Conservation (phyloP, 2,113 vertebrate genomes). For the Cichladusa arquata region DNA sequence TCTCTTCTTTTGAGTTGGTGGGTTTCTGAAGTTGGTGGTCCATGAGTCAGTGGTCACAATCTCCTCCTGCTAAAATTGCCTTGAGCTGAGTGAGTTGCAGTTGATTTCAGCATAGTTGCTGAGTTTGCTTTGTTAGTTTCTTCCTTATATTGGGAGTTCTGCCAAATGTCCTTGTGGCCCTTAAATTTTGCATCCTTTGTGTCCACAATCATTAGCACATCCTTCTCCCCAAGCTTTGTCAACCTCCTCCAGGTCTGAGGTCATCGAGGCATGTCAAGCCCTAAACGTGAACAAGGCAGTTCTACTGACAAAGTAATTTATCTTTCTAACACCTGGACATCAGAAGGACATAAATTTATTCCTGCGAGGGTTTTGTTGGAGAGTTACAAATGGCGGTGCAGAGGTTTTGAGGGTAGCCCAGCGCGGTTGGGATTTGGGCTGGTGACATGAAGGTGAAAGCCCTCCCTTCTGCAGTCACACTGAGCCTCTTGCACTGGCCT, state of each 20-base stretch:
- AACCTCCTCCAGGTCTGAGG: not conserved
- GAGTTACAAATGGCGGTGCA: not conserved
- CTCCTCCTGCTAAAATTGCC: not conserved
- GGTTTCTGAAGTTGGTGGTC: not conserved
- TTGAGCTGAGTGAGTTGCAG: not conserved
- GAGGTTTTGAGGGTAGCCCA: not conserved
- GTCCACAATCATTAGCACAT: not conserved
- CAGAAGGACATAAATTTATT: not conserved
- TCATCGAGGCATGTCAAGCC: not conserved
- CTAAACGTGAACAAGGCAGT: not conserved
- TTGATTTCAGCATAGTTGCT: not conserved
- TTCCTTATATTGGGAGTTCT: not conserved
- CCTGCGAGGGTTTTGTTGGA: not conserved
- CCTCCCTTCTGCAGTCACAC: not conserved
- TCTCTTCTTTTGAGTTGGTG: not conserved
- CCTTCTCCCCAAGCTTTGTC: not conserved
- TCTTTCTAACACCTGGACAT: not conserved
- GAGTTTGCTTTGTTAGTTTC: not conserved
- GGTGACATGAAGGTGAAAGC: not conserved
- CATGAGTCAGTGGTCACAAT: not conserved
- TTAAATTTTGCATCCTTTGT: not conserved
- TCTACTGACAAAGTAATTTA: not conserved
- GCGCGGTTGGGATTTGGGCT: accelerated
- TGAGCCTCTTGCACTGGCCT: not conserved
- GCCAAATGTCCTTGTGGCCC: not conserved